Evolutionary conservation across 2,113 vertebrate species (phyloP).

Genomic region (Ciconia stormi): DNA sequence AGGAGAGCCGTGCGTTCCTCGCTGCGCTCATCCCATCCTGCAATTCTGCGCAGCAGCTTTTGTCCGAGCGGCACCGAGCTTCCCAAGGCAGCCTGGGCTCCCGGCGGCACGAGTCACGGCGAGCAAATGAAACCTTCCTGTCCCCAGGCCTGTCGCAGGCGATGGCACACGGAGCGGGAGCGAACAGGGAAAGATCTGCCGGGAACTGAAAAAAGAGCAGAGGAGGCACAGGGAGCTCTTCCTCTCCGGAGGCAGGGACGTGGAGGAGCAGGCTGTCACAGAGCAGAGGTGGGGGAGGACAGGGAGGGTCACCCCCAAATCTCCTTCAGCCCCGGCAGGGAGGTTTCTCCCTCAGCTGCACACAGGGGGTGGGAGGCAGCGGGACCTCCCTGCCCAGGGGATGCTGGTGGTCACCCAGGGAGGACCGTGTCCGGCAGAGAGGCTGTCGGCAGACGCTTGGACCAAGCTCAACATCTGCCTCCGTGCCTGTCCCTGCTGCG

Average conservation of each 20-base stretch:
- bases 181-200: neutral
- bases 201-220: neutral
- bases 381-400: neutral
- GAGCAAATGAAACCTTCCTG: neutral
- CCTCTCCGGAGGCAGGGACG: neutral
- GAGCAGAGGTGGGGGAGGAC: neutral
- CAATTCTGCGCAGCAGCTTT: neutral
- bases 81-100: neutral
- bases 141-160: neutral
- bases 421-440: neutral
- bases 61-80: fast-evolving
- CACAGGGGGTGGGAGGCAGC: neutral
- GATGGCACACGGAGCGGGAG: neutral
- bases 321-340: neutral
- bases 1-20: fast-evolving
- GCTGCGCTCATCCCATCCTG: fast-evolving
- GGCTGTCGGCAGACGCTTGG: neutral
- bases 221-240: neutral
- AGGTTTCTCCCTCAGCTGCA: neutral
- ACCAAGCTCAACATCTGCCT: neutral
- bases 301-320: too few species aligned
- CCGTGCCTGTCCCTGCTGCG: neutral
- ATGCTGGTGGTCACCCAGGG: neutral
- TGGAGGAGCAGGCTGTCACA: neutral
- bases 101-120: fast-evolving